Evolutionary conservation across 1,140 invertebrate species (phyloP), one percentile per base, ranked within the genome.

Genomic region (Antheraea mylitta): DNA sequence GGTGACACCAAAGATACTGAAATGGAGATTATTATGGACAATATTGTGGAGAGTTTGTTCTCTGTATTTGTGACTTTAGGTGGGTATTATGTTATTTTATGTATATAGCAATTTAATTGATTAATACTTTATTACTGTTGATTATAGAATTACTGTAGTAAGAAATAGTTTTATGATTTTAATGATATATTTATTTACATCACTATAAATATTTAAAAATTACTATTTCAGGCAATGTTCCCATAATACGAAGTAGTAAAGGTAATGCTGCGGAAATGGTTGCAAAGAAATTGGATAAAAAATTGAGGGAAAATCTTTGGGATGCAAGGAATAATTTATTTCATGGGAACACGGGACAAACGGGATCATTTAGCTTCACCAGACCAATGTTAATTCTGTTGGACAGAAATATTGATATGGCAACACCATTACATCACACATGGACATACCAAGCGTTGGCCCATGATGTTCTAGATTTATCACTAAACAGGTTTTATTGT

Each of bases 201-300:
- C 3, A 1, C 7, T 42, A 42, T 0, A 9, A 9, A 42, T 42
- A 1, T 42, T 42, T 42, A 42, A 70, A 59, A 61, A 66, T 72
- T 62, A 18, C 18, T 71, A 61, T 80, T 82, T 11, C 61, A 96
- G 96, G 97, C 74, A 96, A 96, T 80, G 96, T 99, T 42, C 99
- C 99, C 10, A 97, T 99, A 60, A 99, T 99, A 78, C 94, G 98
- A 70, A 98, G 98, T 93, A 97, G 98, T 7, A 96, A 96, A 89
- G 98, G 98, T 38, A 99, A 99, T 94, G 99, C 99, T 10, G 99
- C 99, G 2, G 98, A 99, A 94, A 98, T 99, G 96, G 98, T 99
- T 1, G 98, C 97, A 3, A 96, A 98, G 92, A 99, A 99, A 92
- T 93, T 99, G 64, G 98, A 99, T 81, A 99, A 99, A 90, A 99